Evolutionary conservation across 2,797 vertebrate genomes (phyloP).

Genomic region (Morelia viridis): DNA sequence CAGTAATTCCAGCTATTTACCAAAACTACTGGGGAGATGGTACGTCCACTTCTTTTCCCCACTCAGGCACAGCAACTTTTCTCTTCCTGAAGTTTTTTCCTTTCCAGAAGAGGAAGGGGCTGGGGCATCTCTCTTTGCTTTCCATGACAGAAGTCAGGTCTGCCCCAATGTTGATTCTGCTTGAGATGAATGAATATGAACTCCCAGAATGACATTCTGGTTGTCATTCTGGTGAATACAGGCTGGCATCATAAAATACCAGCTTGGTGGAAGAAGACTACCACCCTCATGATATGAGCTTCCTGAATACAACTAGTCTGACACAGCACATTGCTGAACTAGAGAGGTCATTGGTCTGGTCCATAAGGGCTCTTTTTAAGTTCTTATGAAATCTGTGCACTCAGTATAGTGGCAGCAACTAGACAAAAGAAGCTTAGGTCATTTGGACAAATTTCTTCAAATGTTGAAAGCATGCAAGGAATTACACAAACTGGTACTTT

Average conservation of each 20-base stretch:
- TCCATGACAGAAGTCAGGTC: background rate
- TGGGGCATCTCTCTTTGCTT: background rate
- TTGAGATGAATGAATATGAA: background rate
- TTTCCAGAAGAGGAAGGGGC: background rate
- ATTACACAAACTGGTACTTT: background rate
- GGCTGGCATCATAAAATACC: background rate
- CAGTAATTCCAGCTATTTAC: background rate
- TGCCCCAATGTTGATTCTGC: background rate
- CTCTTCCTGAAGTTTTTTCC: background rate
- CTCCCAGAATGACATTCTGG: background rate
- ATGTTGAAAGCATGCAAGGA: background rate
- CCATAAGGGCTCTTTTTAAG: background rate
- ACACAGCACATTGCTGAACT: background rate
- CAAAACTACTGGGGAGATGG: background rate
- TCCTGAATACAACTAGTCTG: background rate
- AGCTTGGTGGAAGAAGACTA: background rate
- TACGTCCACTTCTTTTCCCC: background rate
- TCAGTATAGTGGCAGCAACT: background rate
- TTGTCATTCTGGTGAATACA: background rate
- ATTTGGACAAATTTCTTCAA: background rate
- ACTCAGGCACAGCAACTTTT: background rate
- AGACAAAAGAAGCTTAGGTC: background rate
- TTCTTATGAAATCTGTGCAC: background rate
- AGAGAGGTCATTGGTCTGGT: background rate
- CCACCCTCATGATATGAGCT: background rate